Evolutionary conservation across 2,888 invertebrate species (phyloP).

Genomic region (Acrobasis consociella): DNA sequence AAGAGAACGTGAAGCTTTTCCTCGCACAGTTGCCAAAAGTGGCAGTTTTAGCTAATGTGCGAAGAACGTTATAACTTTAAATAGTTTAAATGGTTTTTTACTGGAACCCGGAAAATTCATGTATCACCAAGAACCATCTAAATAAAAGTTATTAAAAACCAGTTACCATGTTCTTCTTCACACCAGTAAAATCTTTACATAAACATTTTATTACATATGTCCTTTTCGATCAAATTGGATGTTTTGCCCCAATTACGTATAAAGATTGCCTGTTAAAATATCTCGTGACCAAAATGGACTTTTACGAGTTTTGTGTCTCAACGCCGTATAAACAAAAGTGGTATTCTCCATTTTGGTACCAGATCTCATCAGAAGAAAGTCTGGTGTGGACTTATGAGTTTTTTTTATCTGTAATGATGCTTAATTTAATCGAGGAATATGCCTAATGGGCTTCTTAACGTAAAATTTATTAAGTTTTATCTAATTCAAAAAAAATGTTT

Average conservation of each 20-base stretch:
- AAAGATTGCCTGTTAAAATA: slow-evolving; percentile 37
- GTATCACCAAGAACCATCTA: too few relatives aligned
- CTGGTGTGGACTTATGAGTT: neutral
- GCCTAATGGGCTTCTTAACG: too few relatives aligned
- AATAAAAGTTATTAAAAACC: too few relatives aligned
- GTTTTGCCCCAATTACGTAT: slow-evolving; percentile 62
- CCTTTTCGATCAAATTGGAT: slow-evolving; percentile 23
- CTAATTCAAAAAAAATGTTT: too few relatives aligned
- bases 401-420: neutral
- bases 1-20: too few relatives aligned
- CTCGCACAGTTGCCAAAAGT: too few relatives aligned
- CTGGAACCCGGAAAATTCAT: too few relatives aligned
- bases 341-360: slow-evolving; percentile 6
- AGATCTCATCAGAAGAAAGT: slow-evolving; percentile 7
- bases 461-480: too few relatives aligned
- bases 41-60: too few relatives aligned
- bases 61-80: too few relatives aligned
- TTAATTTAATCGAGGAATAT: too few relatives aligned
- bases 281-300: slow-evolving; percentile 39
- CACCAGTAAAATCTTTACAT: slow-evolving; percentile 19
- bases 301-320: slow-evolving; percentile 49
- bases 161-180: slow-evolving; percentile 18
- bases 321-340: slow-evolving; percentile 33
- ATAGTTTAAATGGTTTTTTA: too few relatives aligned
- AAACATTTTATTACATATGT: slow-evolving; percentile 29